These are phyloP conservation scores for Peromyscus attwateri DNA, from an alignment of 2,797 vertebrate genomes.

Conservation along the genomic window DNA sequence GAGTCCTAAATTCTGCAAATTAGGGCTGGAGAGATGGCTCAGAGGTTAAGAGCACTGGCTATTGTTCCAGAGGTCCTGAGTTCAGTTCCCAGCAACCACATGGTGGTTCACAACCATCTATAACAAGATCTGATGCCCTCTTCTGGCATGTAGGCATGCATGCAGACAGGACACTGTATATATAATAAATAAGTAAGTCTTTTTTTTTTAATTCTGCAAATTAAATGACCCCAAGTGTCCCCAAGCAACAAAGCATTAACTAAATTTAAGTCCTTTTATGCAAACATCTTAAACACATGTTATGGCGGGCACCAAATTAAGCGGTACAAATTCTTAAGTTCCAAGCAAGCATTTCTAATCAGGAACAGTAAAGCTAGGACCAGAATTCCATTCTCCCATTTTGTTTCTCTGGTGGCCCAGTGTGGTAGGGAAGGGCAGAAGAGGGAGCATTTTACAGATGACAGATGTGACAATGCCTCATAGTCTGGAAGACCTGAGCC, in stretches of 20 bases:
- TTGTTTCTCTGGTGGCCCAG: not conserved
- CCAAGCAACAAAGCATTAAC: not conserved
- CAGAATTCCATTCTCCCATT: not conserved
- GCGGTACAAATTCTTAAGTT: not conserved
- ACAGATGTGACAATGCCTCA: not conserved
- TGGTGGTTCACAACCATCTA: not conserved
- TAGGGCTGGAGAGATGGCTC: not conserved
- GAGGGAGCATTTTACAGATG: not conserved
- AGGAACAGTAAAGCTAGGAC: not conserved
- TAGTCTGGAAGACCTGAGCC: constrained; percentile 11
- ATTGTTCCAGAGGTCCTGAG: not conserved
- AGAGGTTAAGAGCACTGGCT: not conserved
- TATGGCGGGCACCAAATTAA: not conserved
- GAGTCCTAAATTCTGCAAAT: not conserved
- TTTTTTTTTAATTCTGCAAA: not conserved
- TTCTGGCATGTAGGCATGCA: not conserved
- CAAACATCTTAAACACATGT: no score
- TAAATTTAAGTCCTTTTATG: not conserved
- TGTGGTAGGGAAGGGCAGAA: not conserved
- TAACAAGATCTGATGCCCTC: not conserved
- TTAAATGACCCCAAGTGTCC: not conserved
- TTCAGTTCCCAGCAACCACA: not conserved
- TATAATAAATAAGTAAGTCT: no score
- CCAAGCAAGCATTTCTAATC: not conserved
- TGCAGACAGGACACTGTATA: not conserved